These are phyloP conservation scores for Hydrocynus forskahlii DNA, from an alignment of 2,797 vertebrate genomes.

Conservation along the genomic window DNA sequence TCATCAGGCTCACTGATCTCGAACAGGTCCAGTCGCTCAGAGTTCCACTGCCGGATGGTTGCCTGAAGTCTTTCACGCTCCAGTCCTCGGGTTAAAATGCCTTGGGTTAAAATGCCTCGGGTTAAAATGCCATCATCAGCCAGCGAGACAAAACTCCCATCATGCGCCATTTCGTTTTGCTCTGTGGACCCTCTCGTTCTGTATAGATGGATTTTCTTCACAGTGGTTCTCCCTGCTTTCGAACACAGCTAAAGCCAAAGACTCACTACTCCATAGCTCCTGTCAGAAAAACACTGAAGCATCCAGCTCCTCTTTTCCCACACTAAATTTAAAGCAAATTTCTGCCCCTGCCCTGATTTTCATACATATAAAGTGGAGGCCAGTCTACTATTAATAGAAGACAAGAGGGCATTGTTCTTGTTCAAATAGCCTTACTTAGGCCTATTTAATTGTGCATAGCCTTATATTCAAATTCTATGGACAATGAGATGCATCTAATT, in stretches of 20 bases:
- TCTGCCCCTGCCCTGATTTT: background rate
- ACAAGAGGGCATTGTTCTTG: conserved; percentile 4
- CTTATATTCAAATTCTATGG: background rate
- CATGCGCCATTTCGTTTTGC: background rate
- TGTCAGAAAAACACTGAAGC: background rate
- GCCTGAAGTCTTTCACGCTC: conserved; percentile 82
- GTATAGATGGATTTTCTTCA: background rate
- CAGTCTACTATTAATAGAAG: background rate
- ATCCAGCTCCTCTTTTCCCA: background rate
- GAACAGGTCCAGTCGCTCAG: conserved; percentile 89
- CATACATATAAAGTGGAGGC: background rate
- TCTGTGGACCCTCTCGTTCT: background rate
- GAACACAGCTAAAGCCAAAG: background rate
- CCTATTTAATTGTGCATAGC: background rate
- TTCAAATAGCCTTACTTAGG: background rate
- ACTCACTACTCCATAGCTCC: background rate
- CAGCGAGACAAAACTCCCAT: background rate
- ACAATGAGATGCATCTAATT: background rate
- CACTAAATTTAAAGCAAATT: background rate
- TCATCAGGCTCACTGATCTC: conserved; percentile 90
- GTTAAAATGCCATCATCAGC: background rate
- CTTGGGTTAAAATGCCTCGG: background rate
- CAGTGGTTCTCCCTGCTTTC: background rate
- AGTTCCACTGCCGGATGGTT: conserved; percentile 90
- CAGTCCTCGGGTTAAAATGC: conserved; percentile 47